These are phyloP conservation scores for Pituophis catenifer DNA, from an alignment of 2,113 vertebrate genomes.

Conservation along the genomic window DNA sequence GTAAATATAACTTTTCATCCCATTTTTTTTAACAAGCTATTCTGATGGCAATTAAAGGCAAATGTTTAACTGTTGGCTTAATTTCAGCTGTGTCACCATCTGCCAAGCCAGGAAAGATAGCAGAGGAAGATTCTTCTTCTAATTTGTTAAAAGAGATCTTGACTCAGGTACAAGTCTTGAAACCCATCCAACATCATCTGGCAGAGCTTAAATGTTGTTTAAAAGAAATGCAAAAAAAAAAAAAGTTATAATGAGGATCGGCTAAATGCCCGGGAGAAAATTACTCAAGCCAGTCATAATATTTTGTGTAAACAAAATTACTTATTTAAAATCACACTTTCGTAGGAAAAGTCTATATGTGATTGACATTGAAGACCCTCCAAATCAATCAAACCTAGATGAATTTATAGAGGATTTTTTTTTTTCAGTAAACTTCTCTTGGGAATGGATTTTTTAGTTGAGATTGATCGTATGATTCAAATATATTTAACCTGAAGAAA, in stretches of 20 bases:
- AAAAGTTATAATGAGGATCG: background rate
- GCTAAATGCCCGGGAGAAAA: background rate
- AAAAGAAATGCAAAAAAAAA: background rate
- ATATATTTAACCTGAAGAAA: background rate
- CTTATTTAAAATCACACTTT: background rate
- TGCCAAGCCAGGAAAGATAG: background rate
- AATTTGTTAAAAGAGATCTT: background rate
- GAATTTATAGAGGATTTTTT: background rate
- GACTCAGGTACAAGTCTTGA: background rate
- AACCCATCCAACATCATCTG: background rate
- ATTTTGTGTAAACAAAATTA: background rate
- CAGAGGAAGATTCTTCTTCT: background rate
- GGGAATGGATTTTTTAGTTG: background rate
- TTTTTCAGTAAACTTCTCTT: background rate
- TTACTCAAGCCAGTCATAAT: background rate
- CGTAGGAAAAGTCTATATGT: background rate
- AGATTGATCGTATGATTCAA: background rate
- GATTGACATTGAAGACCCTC: background rate
- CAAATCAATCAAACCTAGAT: background rate
- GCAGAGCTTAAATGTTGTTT: background rate
- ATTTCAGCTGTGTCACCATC: background rate
- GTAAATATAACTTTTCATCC: background rate
- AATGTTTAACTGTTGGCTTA: background rate
- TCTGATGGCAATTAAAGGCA: background rate
- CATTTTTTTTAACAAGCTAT: background rate